Evolutionary conservation across 2,888 invertebrate species (phyloP).

Genomic region (Harmothoe impar): DNA sequence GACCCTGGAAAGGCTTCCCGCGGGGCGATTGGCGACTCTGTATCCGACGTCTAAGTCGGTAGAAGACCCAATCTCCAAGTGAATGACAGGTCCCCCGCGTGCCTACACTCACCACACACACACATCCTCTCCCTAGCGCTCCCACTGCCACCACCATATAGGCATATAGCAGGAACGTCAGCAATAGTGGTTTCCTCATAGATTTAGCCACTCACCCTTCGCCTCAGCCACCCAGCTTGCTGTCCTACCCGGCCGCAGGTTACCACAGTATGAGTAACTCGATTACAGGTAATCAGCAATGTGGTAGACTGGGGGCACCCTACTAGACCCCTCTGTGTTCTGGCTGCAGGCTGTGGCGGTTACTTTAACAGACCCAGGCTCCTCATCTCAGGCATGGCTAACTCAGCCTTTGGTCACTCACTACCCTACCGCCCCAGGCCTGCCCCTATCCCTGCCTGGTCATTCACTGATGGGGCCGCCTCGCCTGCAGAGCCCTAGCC

Average conservation of each 20-base stretch:
- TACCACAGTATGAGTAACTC: neutral
- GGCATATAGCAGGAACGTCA: neutral
- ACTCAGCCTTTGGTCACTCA: neutral
- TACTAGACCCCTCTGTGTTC: neutral
- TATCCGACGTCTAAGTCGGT: neutral
- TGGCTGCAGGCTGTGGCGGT: neutral
- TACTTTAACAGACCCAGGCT: neutral
- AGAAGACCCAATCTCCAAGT: neutral
- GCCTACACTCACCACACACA: neutral
- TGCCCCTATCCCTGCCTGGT: too few relatives aligned
- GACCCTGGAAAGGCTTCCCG: neutral
- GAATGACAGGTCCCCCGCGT: conserved; percentile 21
- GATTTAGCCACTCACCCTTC: neutral
- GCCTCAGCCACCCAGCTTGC: neutral
- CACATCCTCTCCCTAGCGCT: too few relatives aligned
- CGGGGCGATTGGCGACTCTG: neutral
- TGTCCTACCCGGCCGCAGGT: neutral
- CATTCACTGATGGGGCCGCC: neutral
- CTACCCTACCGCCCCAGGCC: too few relatives aligned
- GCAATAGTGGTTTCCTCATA: neutral
- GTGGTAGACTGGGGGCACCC: neutral
- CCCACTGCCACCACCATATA: neutral
- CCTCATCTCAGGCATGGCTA: conserved; percentile 15
- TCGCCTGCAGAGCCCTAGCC: neutral
- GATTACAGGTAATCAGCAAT: neutral